Base-by-base conservation (phyloP, 2,113 vertebrate genomes). In the Albula goreensis region DNA sequence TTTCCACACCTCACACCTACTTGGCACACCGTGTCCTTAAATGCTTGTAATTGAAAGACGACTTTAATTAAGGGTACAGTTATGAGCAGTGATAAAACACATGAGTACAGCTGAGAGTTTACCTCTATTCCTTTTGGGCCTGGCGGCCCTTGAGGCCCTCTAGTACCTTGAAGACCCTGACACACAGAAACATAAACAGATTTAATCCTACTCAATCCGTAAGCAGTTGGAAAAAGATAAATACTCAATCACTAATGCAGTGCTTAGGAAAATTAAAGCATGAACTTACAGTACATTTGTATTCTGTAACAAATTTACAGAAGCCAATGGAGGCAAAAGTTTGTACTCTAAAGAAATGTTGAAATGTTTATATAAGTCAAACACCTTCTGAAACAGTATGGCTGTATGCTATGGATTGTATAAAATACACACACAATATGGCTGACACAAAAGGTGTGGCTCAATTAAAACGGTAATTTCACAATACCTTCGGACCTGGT, bases 81-180 rank as follows among this genome's bases (percentile, higher is more conserved):
- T 11, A 31, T 78, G 74, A 78, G 25, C 12, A 60, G 22, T 11
- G 17, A 63, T 19, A 63, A 81, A 81, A 31, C 31, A 56, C 50
- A 13, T 83, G 80, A 85, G 22, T 49, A 87, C 52, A 0, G 25
- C 60, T 88, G 78, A 48, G 3, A 41, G 8, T 80, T 91, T 96
- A 99, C 98, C 97, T 98, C 95, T 89, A 87, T 91, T 96, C 98
- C 98, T 93, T 97, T 97, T 89, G 97, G 96, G 51, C 98, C 98
- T 0, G 90, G 94, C 31, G 96, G 97, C 77, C 98, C 98, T 87
- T 94, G 95, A 85, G 93, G 95, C 0, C 98, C 98, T 91, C 96
- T 95, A 12, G 92, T 92, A 92, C 98, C 98, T 88, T 96, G 94
- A 85, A 96, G 82, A 92, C 98, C 98, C 98, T 99, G 85, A 90